Base-by-base conservation (phyloP, 2,797 vertebrate genomes). In the Manis crassicaudata region DNA sequence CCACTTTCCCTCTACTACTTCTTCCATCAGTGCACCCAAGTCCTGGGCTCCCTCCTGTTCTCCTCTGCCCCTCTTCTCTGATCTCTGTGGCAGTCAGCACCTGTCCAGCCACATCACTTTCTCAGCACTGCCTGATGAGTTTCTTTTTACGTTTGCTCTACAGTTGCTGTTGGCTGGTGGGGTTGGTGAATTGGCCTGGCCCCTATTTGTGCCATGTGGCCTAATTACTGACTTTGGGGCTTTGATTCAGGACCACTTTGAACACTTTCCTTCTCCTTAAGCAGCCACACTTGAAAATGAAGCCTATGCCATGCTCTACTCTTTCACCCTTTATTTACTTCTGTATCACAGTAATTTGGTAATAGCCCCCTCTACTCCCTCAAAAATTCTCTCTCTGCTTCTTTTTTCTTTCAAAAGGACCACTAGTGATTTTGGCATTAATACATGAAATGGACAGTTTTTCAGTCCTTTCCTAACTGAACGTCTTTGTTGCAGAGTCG, bases 231-330 rank as follows among this genome's bases (percentile, higher is more conserved):
- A 13, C 91, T 68, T 46, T 8, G 37, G 35, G 14, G 14, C 46
- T 80, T 87, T 75, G 37, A 70, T 68, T 80, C 54, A 52, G 75
- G 32, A 58, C 93, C 75, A 35, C 52, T 73, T 46, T 56, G 90
- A 40, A 76, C 50, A 50, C 4, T 4, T 40, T 21, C 65, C 58
- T 23, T 80, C 56, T 43, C 62, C 56, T 70, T 25, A 60, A 43
- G 23, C 32, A 43, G 13, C 21, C 56, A 35, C 18, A 6, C 35
- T 52, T 27, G 32, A 18, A 14, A 32, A 40, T 7, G 37, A 52
- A 79, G 63, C 52, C 70, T 13, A 2, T 1, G 6, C 50, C 43
- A 43, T 25, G 32, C 14, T 52, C 32, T 7, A 10, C 21, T 17
- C 32, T 67, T 50, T 14, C 21, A 32, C 17, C 25, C 58, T 35